Percentiles rank a stretch among this genome's conserved stretches.
These are phyloP conservation scores for Epicauta chinensis DNA, from an alignment of 1,140 invertebrate genomes.

Conservation along the genomic window DNA sequence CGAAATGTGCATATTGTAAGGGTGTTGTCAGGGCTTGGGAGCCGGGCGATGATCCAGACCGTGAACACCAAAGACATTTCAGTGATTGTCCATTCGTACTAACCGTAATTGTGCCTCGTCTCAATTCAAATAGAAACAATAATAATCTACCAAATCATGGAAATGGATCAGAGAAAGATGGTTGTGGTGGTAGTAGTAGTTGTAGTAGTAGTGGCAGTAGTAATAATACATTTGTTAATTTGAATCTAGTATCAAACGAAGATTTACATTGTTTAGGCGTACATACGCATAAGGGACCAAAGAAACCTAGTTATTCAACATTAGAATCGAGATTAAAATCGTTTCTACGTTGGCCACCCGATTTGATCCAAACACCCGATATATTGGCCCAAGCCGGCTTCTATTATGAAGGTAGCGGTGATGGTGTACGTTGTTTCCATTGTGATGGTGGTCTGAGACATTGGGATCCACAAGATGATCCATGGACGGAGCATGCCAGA, in stretches of 20 bases:
- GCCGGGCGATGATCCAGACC: conserved; percentile 62
- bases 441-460: conserved; percentile 81
- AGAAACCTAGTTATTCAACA: conserved; percentile 54
- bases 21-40: conserved; percentile 68
- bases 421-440: conserved; percentile 85
- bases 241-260: conserved; percentile 36
- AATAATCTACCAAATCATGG: no score
- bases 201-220: no score
- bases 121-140: conserved; percentile 1
- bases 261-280: conserved; percentile 56
- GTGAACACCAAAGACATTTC: conserved; percentile 66
- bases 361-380: conserved; percentile 57
- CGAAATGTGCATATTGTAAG: conserved; percentile 78
- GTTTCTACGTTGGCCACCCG: conserved; percentile 57
- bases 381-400: conserved; percentile 69
- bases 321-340: conserved; percentile 57
- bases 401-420: conserved; percentile 59
- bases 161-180: no score
- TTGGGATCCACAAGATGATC: conserved; percentile 80
- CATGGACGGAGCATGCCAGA: conserved; percentile 84
- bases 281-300: conserved; percentile 55
- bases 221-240: conserved; percentile 25
- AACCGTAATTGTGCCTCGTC: conserved; percentile 18
- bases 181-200: no score
- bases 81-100: conserved; percentile 56